Percentiles rank a stretch among this genome's conserved stretches.
phyloP scores from a whole-genome alignment of 2,797 vertebrate genomes.

The Mormyrops attenuatus region DNA sequence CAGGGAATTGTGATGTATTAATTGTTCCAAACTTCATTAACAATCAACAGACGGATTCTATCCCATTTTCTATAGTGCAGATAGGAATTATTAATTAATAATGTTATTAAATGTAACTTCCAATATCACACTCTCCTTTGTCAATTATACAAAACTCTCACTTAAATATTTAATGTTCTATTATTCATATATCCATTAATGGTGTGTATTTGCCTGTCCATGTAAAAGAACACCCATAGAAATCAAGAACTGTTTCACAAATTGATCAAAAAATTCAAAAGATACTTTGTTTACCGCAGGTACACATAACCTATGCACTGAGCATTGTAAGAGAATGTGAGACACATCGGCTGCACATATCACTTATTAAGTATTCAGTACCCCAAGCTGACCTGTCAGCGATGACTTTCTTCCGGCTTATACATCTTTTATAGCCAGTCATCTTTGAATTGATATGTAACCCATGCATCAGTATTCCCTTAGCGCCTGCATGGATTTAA shows the following conservation, averaged over 20 bases:
- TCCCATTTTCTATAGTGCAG: background rate
- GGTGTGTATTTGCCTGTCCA: background rate
- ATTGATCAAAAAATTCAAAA: background rate
- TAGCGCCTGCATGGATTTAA: background rate
- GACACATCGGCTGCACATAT: background rate
- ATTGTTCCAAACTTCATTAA: background rate
- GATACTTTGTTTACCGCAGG: background rate
- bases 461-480: slow-evolving; percentile 15
- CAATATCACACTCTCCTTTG: background rate
- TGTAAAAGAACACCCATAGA: background rate
- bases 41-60: background rate
- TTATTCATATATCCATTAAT: background rate
- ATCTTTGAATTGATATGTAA: slow-evolving; percentile 15
- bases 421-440: slow-evolving; percentile 19
- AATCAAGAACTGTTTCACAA: background rate
- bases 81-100: slow-evolving; percentile 8
- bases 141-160: background rate
- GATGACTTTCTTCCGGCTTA: slow-evolving; percentile 3
- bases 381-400: background rate
- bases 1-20: background rate
- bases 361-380: background rate
- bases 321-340: background rate
- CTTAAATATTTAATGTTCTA: background rate
- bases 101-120: background rate
- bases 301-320: background rate